Conservation (phyloP, 2,888 invertebrate species). For the Drosophila nigricruria region DNA sequence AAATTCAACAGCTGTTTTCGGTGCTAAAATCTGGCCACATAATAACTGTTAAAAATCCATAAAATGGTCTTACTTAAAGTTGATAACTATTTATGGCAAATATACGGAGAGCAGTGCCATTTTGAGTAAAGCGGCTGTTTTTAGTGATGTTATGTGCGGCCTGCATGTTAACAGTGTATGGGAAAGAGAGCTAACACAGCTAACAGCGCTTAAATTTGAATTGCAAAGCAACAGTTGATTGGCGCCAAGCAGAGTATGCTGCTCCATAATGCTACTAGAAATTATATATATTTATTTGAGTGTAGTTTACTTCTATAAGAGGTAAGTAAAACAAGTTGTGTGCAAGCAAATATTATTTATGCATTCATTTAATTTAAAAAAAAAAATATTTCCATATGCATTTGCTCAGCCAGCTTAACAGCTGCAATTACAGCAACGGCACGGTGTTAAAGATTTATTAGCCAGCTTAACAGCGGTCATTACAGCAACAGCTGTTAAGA, state of each 20-base stretch:
- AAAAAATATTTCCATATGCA: neutral
- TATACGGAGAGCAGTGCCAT: neutral
- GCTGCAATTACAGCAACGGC: too few species aligned
- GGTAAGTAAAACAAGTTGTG: neutral
- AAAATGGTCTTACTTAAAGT: conserved; percentile 30
- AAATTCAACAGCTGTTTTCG: conserved; percentile 49
- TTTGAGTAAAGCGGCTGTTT: conserved; percentile 2
- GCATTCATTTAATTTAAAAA: too few species aligned
- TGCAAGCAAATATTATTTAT: neutral
- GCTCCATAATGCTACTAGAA: neutral
- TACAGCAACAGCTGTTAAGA: neutral
- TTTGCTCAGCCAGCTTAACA: neutral
- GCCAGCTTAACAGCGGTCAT: neutral
- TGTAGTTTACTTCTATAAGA: neutral
- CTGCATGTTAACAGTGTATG: neutral
- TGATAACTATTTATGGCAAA: neutral
- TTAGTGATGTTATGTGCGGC: neutral
- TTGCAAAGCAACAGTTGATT: conserved; percentile 35
- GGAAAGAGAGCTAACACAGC: neutral
- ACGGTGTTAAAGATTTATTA: too few species aligned
- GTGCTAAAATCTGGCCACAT: conserved; percentile 33
- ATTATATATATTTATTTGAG: neutral
- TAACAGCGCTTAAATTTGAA: neutral
- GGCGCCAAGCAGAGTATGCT: conserved; percentile 8
- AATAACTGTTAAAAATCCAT: conserved; percentile 11